Evolutionary conservation across 1,140 invertebrate genomes (phyloP), one percentile per base, ranked within the genome.

Genomic region (Lanistes nyassanus): DNA sequence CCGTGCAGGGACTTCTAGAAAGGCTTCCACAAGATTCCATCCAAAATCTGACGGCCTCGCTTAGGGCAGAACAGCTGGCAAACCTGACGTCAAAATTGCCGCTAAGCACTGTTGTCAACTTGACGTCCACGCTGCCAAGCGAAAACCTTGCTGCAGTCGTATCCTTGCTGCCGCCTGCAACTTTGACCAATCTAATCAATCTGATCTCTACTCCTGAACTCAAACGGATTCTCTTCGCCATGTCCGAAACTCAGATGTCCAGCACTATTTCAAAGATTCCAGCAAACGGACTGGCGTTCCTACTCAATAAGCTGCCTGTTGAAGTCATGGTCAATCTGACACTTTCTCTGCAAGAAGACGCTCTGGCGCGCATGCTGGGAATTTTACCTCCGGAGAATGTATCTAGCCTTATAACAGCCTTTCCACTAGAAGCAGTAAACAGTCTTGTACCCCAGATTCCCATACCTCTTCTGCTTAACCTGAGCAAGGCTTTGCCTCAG

Each of bases 281-380:
- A 0, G 36, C 3, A 26, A 26, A 62, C 34, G 37, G 9, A 11
- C 16, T 72, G 34, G 26, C 26, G 36, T 37, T 39, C 37, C 21
- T 72, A 55, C 56, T 72, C 21, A 31, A 37, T 4, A 72, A 21
- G 5, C 34, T 60, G n/a, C 55, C 70, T 11, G 36, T 29, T 9
- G 11, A 39, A 7, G 55, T 26, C 21, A 37, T 72, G 9, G 53
- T 72, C 2, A 72, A 72, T 36, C 23, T 72, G 36, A 72, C 70
- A 0, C 2, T 39, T 36, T 16, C 53, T 0, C 11, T 72, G 23
- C 55, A 53, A 16, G 51, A 55, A 1, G 34, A 37, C 1, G 60
- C 29, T 19, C 56, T 72, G 36, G 70, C 53, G 3, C 34, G 3
- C 3, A 23, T 72, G 9, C 55, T 72, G 19, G 42, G 31, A 19